These are phyloP conservation scores for Sebastolobus altivelis DNA, from an alignment of 2,797 vertebrate species.

Conservation along the genomic window DNA sequence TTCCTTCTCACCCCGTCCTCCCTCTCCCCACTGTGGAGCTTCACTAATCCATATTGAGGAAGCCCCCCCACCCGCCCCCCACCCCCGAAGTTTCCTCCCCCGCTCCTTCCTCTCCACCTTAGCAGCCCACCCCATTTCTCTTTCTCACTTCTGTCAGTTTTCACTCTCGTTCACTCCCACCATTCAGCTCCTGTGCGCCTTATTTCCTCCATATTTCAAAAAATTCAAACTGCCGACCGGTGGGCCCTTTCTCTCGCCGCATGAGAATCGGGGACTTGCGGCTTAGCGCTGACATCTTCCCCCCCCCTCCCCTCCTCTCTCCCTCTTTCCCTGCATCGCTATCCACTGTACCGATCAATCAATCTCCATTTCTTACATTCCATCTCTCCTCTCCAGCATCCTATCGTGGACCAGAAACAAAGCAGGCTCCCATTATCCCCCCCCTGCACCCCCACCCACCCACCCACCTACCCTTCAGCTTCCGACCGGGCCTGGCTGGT, in stretches of 20 bases:
- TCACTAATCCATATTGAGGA: constrained; percentile 92
- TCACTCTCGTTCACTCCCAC: constrained; percentile 60
- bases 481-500: constrained; percentile 97
- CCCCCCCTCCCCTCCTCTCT: constrained; percentile 26
- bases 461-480: constrained; percentile 86
- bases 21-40: constrained; percentile 76
- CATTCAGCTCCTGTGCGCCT: constrained; percentile 58
- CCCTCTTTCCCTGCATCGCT: constrained; percentile 52
- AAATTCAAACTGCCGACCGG: constrained; percentile 54
- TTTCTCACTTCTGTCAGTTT: constrained; percentile 77
- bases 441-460: constrained; percentile 54
- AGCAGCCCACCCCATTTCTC: constrained; percentile 80
- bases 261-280: constrained; percentile 49
- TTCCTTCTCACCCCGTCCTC: constrained; percentile 83
- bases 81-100: constrained; percentile 84
- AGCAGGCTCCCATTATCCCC: constrained; percentile 90
- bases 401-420: constrained; percentile 86
- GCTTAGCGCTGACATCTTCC: constrained; percentile 56
- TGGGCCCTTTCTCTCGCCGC: constrained; percentile 80
- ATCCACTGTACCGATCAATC: constrained; percentile 81
- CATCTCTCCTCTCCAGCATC: constrained; percentile 76
- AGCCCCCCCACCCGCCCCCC: constrained; percentile 81
- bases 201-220: constrained; percentile 74
- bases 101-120: constrained; percentile 63
- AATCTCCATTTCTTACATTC: constrained; percentile 78